Evolutionary conservation across 1,140 invertebrate species (phyloP).

Genomic region (Drosophila arizonae): DNA sequence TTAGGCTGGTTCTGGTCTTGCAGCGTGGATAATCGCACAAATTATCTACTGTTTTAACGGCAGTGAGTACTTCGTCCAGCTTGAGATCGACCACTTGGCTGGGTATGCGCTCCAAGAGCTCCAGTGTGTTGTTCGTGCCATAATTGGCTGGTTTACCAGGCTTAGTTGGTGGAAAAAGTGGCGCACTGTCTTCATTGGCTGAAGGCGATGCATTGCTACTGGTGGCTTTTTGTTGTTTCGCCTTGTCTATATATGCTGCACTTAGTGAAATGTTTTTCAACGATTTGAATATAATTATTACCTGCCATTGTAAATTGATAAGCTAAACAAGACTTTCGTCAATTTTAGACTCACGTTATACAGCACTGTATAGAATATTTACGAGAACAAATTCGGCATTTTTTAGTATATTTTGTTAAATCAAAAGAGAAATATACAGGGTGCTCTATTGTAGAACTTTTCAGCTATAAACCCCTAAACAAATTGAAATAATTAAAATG

Average conservation of each 20-base stretch:
- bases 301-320: slow-evolving; percentile 43
- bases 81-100: slow-evolving; percentile 72
- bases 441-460: background rate
- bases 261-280: slow-evolving; percentile 18
- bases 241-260: slow-evolving; percentile 20
- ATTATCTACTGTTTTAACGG: slow-evolving; percentile 77
- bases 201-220: slow-evolving; percentile 30
- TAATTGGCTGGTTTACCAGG: slow-evolving; percentile 62
- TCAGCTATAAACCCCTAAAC: too few relatives aligned
- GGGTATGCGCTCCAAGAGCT: slow-evolving; percentile 72
- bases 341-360: background rate
- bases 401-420: background rate
- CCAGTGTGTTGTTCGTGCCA: slow-evolving; percentile 78
- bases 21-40: slow-evolving; percentile 72
- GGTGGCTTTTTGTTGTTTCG: slow-evolving; percentile 4
- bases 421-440: background rate
- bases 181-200: slow-evolving; percentile 29
- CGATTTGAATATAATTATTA: slow-evolving; percentile 6
- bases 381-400: background rate
- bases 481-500: too few relatives aligned
- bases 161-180: slow-evolving; percentile 63
- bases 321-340: background rate
- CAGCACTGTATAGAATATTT: background rate
- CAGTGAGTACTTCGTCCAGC: slow-evolving; percentile 74
- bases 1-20: slow-evolving; percentile 77